Conservation (phyloP, 1,140 invertebrate species). For the Solen grandis region DNA sequence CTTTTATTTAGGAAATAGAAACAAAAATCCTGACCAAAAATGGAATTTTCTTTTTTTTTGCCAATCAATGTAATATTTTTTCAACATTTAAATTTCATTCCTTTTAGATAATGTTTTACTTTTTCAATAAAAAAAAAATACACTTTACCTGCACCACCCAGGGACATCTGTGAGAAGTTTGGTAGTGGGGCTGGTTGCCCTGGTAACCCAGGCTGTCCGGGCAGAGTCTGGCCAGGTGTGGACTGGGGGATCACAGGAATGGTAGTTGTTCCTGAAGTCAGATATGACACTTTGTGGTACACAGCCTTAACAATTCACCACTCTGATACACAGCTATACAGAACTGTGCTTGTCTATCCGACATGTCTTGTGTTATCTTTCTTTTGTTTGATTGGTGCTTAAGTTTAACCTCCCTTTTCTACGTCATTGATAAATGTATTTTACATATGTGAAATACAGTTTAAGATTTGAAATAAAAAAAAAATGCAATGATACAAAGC, state of each 20-base stretch:
- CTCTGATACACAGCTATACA: neutral
- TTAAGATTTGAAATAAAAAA: too few relatives aligned
- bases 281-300: neutral
- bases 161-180: conserved; percentile 41
- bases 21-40: neutral
- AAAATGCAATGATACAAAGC: too few relatives aligned
- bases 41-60: neutral
- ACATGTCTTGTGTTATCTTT: neutral
- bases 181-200: conserved; percentile 36
- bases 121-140: too few relatives aligned
- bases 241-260: conserved; percentile 72
- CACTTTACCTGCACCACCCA: conserved; percentile 33
- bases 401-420: neutral
- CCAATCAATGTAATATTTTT: neutral
- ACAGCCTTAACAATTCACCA: neutral
- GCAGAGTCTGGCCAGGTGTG: neutral
- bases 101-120: neutral
- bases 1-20: conserved; percentile 48
- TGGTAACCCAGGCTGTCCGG: conserved; percentile 9
- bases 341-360: neutral
- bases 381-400: neutral
- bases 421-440: neutral
- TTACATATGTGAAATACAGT: neutral
- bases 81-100: neutral
- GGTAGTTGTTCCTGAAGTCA: conserved; percentile 69